Conservation (phyloP, 2,888 invertebrate genomes). For the Eurytoma californica region DNA sequence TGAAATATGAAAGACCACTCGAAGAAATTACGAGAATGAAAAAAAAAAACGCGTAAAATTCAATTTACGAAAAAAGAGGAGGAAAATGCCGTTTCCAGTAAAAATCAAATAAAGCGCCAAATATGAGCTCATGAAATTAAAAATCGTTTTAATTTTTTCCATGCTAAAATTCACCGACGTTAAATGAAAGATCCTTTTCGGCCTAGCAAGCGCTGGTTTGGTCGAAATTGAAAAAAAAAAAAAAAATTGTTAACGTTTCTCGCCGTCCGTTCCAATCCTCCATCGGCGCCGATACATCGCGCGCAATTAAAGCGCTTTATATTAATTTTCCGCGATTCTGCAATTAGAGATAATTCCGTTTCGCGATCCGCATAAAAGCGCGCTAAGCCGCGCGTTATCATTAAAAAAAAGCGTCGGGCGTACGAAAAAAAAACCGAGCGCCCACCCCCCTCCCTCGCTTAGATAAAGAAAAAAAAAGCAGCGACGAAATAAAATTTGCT, state of each 20-base stretch:
- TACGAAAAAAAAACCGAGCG: conserved; percentile 24
- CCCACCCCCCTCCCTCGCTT: not conserved
- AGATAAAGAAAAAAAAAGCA: not conserved
- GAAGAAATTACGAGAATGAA: too few relatives aligned
- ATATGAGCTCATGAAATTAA: too few relatives aligned
- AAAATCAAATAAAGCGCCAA: too few relatives aligned
- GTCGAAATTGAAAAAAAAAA: conserved; percentile 10
- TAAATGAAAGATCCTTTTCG: too few relatives aligned
- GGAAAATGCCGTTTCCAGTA: too few relatives aligned
- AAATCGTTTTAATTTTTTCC: too few relatives aligned
- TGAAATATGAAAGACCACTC: too few relatives aligned
- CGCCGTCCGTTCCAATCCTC: not conserved
- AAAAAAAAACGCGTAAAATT: too few relatives aligned
- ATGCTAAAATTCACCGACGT: too few relatives aligned
- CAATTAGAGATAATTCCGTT: conserved; percentile 48
- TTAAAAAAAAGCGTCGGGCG: conserved; percentile 18
- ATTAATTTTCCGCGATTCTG: conserved; percentile 47
- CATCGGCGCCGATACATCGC: not conserved
- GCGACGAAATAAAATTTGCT: conserved; percentile 21
- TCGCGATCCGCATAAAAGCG: conserved; percentile 26
- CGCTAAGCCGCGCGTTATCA: conserved; percentile 20
- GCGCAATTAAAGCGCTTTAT: conserved; percentile 46
- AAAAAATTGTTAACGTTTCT: conserved; percentile 22
- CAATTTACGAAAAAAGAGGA: too few relatives aligned
- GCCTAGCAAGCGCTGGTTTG: not conserved